A percentile compares a stretch with the other conserved stretches of the same genome.
These are phyloP conservation scores for Drosophila subpulchrella DNA, from an alignment of 1,140 invertebrate species.

Conservation along the genomic window DNA sequence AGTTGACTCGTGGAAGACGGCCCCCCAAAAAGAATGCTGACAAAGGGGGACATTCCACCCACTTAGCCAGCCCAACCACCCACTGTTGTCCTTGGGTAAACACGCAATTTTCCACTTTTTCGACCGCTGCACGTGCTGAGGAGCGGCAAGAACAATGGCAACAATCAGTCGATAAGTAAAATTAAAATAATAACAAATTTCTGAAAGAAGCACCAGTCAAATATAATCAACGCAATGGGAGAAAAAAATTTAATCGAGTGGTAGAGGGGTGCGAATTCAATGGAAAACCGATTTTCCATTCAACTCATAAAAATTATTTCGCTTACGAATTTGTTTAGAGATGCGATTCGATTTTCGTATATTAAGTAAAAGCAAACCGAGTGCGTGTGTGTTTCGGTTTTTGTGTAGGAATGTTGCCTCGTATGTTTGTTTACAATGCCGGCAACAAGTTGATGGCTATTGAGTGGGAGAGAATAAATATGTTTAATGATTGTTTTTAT, in stretches of 20 bases:
- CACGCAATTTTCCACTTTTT: constrained; percentile 72
- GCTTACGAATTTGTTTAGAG: constrained; percentile 42
- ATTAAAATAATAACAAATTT: constrained; percentile 81
- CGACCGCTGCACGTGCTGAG: constrained; percentile 32
- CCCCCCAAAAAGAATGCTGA: constrained; percentile 3
- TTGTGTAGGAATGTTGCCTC: constrained; percentile 26
- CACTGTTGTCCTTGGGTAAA: constrained; percentile 67
- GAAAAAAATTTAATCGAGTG: neutral
- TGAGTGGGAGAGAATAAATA: constrained; percentile 52
- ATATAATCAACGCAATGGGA: constrained; percentile 43
- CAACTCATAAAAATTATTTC: constrained; percentile 74
- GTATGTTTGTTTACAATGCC: constrained; percentile 66
- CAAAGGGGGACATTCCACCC: constrained; percentile 3
- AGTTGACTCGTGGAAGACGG: constrained; percentile 15
- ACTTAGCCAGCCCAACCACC: constrained; percentile 9
- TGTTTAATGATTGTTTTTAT: constrained; percentile 79
- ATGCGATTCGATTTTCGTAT: constrained; percentile 33
- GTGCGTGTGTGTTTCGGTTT: constrained; percentile 24
- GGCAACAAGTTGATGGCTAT: constrained; percentile 75
- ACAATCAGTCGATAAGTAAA: constrained; percentile 70
- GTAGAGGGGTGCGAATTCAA: constrained; percentile 7
- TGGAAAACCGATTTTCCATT: constrained; percentile 72
- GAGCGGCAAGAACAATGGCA: constrained; percentile 28
- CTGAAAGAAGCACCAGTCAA: constrained; percentile 42
- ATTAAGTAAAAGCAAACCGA: constrained; percentile 61